Conservation (phyloP, 2,797 vertebrate genomes). For the Antrozous pallidus region DNA sequence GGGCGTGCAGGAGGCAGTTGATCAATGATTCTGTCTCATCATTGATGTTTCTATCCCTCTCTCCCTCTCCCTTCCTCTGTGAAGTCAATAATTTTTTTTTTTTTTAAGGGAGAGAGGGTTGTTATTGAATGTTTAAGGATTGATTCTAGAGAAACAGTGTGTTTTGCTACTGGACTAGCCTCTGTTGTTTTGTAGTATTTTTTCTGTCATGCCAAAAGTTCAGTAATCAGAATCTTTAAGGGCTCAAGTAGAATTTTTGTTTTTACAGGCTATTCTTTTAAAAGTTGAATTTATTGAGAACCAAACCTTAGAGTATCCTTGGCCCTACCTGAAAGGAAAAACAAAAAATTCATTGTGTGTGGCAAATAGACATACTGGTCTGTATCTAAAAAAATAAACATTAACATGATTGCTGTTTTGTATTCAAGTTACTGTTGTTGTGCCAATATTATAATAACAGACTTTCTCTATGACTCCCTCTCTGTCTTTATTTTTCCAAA, state of each 20-base stretch:
- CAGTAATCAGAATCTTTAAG: conserved; percentile 27
- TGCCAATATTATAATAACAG: not conserved
- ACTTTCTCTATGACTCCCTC: not conserved
- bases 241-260: conserved; percentile 32
- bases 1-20: no score
- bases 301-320: not conserved
- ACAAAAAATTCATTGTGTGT: conserved; percentile 29
- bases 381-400: conserved; percentile 44
- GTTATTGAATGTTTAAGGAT: not conserved
- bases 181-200: conserved; percentile 6
- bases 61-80: no score
- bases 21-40: no score
- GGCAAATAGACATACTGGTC: not conserved
- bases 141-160: not conserved
- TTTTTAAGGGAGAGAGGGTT: not conserved
- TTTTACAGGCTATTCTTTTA: conserved; percentile 36
- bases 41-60: no score
- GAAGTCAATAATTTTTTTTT: no score
- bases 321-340: not conserved
- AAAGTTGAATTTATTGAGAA: conserved; percentile 52
- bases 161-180: not conserved
- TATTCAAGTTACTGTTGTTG: not conserved
- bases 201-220: conserved; percentile 24
- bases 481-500: not conserved
- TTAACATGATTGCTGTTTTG: not conserved